phyloP scores from a whole-genome alignment of 2,113 vertebrate species.

The Pterocles burchelli region DNA sequence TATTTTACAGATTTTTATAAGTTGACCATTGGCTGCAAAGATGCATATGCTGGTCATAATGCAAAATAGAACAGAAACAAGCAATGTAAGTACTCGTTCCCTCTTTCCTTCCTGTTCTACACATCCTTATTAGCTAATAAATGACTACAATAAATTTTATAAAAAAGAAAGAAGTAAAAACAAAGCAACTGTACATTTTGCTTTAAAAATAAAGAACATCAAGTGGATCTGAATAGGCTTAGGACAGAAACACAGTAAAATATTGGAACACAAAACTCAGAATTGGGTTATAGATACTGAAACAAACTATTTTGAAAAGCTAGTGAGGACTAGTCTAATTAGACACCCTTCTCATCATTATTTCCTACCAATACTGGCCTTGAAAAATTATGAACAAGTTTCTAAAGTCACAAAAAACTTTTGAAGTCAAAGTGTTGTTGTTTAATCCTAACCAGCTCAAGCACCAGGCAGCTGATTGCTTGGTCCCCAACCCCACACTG shows the following conservation, averaged over 20 bases:
- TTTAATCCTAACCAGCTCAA: too few species aligned
- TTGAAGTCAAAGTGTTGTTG: not conserved
- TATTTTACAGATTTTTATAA: conserved; percentile 8
- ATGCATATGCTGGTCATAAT: not conserved
- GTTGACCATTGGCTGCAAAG: not conserved
- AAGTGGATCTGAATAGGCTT: not conserved
- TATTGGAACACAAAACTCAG: not conserved
- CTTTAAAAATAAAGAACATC: not conserved
- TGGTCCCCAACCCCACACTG: too few species aligned
- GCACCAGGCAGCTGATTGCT: too few species aligned
- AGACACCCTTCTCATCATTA: not conserved
- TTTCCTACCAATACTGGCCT: not conserved
- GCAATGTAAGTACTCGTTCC: not conserved
- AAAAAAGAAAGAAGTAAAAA: not conserved
- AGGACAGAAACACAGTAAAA: not conserved
- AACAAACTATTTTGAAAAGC: not conserved
- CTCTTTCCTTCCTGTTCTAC: not conserved
- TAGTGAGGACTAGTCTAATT: not conserved
- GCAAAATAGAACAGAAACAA: not conserved
- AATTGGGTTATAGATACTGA: not conserved
- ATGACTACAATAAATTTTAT: not conserved
- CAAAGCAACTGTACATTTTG: not conserved
- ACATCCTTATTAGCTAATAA: not conserved
- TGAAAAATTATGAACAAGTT: not conserved
- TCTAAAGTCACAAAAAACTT: not conserved